A percentile compares a stretch with the other conserved stretches of the same genome.
phyloP scores from a whole-genome alignment of 2,888 invertebrate species.

The Cynaeus angustus region DNA sequence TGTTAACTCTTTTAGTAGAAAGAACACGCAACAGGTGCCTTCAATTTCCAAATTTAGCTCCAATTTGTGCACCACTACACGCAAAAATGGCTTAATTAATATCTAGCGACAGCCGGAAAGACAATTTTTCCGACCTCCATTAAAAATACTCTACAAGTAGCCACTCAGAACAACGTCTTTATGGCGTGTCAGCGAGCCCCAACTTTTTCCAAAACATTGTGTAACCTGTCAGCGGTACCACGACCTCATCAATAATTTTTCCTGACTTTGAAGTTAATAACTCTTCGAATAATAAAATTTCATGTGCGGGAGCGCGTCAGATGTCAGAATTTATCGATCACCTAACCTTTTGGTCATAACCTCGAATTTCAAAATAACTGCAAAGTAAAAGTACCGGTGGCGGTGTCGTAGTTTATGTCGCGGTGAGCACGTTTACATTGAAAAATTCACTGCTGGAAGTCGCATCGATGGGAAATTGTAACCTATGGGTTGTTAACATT shows the following conservation, averaged over 20 bases:
- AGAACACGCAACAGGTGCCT: constrained; percentile 35
- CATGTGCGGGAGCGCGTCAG: no score
- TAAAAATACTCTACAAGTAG: neutral
- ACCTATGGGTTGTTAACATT: constrained; percentile 12
- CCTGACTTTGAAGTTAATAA: no score
- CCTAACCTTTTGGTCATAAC: neutral
- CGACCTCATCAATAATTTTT: no score
- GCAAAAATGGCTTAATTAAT: constrained; percentile 11
- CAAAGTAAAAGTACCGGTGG: neutral
- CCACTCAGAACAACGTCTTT: no score
- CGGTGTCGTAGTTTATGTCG: neutral
- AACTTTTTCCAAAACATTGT: no score
- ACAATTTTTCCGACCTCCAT: neutral
- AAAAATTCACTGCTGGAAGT: constrained; percentile 21
- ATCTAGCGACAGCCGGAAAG: constrained; percentile 1
- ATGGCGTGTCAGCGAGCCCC: no score
- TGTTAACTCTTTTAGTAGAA: constrained; percentile 20
- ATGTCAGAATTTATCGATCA: neutral
- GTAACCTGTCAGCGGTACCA: no score
- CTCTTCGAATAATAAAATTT: no score
- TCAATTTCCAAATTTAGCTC: constrained; percentile 1
- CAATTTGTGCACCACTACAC: neutral
- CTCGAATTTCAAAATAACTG: neutral
- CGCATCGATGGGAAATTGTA: constrained; percentile 14
- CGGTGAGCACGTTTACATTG: neutral